Base-by-base conservation (phyloP, 2,888 invertebrate genomes). In the Ornithoptera priamus region DNA sequence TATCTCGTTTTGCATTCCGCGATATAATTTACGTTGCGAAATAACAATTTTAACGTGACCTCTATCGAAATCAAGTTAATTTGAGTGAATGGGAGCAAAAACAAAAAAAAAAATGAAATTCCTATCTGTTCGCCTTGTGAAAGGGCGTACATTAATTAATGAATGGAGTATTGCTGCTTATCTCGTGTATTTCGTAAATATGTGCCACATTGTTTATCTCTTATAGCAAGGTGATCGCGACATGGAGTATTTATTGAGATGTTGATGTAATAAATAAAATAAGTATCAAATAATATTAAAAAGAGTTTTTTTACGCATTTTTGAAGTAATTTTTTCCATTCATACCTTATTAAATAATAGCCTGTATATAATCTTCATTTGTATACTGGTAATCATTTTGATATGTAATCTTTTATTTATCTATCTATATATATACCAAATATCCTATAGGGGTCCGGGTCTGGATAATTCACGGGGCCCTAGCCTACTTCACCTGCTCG, bases 41-140 rank as follows among this genome's bases (percentile, higher is more conserved):
- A 69, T 67, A 69, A 24, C 60, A 56, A 69, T 65, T 62, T 70
- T 66, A 65, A 66, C 6, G n/a, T 53, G 69, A 70, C 69, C 69
- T 66, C 69, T 62, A 66, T 70, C 59, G 56, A 39, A 70, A 62
- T 62, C n/a, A 58, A 70, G 69, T 70, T 70, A 66, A 70, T 70
- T 69, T 62, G 53, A 66, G 69, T 70, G 69, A 70, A 70, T 70
- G 69, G 69, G 50, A 66, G 50, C 46, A 58, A 66, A 66, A 22
- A 22, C 1, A 58, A 58, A 50, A 53, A 58, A 50, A 53, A 50
- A 61, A 65, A 42, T 69, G 42, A 65, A 65, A 69, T 69, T 69
- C 69, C 69, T 62, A 58, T 69, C 56, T 24, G 57, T 46, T 50
- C 62, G 66, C 69, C 69, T 70, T 70, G 69, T 62, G 30, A 70